Percentiles rank a stretch among this genome's conserved stretches.
Conservation (phyloP, 2,888 invertebrate species). For the Cephus rjabovi region DNA sequence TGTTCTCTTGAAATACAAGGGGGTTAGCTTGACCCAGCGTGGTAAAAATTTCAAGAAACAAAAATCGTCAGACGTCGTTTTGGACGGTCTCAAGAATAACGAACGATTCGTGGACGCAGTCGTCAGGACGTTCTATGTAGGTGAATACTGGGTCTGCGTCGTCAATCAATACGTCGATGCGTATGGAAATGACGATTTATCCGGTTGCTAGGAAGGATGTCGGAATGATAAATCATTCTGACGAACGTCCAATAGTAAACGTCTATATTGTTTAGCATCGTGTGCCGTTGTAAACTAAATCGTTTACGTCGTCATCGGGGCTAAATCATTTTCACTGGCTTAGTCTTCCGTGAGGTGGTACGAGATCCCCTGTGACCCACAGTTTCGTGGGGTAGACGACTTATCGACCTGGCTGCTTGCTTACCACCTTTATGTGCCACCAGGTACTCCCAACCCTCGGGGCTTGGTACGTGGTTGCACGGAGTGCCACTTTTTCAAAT, state of each 20-base stretch:
- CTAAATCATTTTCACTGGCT: not conserved
- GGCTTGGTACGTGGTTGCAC: conserved; percentile 6
- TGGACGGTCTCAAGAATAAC: not conserved
- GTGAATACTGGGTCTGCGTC: not conserved
- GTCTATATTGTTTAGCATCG: not conserved
- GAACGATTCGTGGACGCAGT: not conserved
- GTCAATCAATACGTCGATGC: not conserved
- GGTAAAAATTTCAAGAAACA: not conserved
- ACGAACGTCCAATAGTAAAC: not conserved
- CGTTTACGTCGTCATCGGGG: not conserved
- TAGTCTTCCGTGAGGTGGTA: not conserved
- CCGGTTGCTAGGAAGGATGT: not conserved
- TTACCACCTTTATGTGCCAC: conserved; percentile 34
- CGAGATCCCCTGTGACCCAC: not conserved
- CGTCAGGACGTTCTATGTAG: not conserved
- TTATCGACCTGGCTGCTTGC: conserved; percentile 56
- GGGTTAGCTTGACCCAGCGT: not conserved
- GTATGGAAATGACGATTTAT: not conserved
- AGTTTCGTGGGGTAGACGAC: conserved; percentile 48
- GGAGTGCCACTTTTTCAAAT: not conserved
- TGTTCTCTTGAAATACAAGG: not conserved
- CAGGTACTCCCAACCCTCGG: not conserved
- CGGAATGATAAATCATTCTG: conserved; percentile 2
- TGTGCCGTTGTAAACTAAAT: not conserved
- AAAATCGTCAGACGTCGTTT: not conserved